Percentiles rank a stretch among this genome's conserved stretches.
These are phyloP conservation scores for Mesoligia furuncula DNA, from an alignment of 2,888 invertebrate genomes.

Conservation along the genomic window DNA sequence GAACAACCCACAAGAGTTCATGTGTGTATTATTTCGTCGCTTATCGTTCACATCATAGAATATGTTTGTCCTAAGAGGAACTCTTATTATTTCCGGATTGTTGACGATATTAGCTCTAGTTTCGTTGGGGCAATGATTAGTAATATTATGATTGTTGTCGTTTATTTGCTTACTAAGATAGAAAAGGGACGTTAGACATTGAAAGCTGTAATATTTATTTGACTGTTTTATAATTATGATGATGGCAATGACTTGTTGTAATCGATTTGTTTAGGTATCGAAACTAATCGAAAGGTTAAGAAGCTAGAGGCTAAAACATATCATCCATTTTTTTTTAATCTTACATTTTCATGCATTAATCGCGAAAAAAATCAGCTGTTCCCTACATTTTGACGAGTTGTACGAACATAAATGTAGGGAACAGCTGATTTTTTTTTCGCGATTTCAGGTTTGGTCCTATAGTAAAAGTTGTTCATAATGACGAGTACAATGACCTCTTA, in stretches of 20 bases:
- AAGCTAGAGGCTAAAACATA: too few species aligned
- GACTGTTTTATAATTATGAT: neutral
- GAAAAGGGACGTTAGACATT: neutral
- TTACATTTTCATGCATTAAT: too few species aligned
- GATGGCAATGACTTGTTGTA: neutral
- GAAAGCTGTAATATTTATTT: too few species aligned
- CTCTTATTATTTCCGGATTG: neutral
- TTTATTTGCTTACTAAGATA: neutral
- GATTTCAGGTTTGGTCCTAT: too few species aligned
- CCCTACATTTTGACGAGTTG: too few species aligned
- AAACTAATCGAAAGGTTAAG: too few species aligned
- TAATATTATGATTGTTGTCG: neutral
- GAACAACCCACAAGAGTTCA: neutral
- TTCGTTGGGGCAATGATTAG: neutral
- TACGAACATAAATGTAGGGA: too few species aligned
- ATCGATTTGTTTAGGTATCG: neutral
- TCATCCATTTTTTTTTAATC: too few species aligned
- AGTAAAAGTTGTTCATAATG: too few species aligned
- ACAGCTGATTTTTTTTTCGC: too few species aligned
- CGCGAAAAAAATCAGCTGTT: too few species aligned
- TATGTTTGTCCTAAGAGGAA: neutral
- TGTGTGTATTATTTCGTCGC: constrained; percentile 1
- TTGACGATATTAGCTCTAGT: constrained; percentile 5
- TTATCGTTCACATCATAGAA: neutral
- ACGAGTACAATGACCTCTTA: too few species aligned